Conservation (phyloP, 2,797 vertebrate genomes). For the Pseudochirops corinnae region DNA sequence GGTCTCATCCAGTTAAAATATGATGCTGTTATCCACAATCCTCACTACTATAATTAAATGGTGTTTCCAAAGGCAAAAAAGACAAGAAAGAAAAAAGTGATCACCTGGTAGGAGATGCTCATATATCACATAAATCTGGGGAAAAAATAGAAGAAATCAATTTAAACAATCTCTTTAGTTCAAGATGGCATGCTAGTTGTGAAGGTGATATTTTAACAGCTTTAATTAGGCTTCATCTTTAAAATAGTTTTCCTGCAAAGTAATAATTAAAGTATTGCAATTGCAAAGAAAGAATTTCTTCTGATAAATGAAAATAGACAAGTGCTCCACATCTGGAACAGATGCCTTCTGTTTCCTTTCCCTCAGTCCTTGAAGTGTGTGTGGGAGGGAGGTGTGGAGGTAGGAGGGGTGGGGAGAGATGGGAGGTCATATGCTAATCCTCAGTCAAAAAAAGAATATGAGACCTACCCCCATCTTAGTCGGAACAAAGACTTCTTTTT, state of each 20-base stretch:
- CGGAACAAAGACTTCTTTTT: slow-evolving; percentile 24
- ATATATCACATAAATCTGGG: slow-evolving; percentile 1
- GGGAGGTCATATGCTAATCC: not conserved
- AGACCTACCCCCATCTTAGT: slow-evolving; percentile 8
- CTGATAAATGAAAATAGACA: slow-evolving; percentile 44
- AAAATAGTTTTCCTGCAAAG: slow-evolving; percentile 43
- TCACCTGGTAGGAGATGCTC: not conserved
- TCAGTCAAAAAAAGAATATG: not conserved
- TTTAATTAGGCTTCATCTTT: slow-evolving; percentile 52
- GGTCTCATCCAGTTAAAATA: not conserved
- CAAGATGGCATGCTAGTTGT: slow-evolving; percentile 19
- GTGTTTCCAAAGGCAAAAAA: not conserved
- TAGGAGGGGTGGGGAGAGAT: not conserved
- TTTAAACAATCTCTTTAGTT: not conserved
- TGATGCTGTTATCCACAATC: not conserved
- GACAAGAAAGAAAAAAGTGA: not conserved
- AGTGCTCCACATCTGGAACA: not conserved
- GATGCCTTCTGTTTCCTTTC: not conserved
- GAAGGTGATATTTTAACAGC: slow-evolving; percentile 47
- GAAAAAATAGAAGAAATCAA: slow-evolving; percentile 38
- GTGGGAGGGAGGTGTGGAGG: not conserved
- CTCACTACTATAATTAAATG: not conserved
- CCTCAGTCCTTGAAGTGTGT: not conserved
- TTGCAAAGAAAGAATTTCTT: not conserved
- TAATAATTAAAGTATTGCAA: slow-evolving; percentile 45